These are phyloP conservation scores for Centropristis striata DNA, from an alignment of 2,113 vertebrate species.

Conservation along the genomic window DNA sequence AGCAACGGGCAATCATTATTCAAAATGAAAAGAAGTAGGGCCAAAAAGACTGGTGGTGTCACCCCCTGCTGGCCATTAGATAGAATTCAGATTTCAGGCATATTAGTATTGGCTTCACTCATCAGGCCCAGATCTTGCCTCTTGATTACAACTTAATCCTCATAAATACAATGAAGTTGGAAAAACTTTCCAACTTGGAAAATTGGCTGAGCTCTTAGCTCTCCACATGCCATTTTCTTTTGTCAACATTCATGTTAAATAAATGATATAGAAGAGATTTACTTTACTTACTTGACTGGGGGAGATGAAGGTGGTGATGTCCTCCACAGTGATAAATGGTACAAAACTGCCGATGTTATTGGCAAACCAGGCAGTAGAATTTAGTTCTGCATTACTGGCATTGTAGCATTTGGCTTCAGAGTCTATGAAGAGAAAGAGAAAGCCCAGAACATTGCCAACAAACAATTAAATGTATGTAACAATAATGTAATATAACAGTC, in stretches of 20 bases:
- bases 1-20: too few species aligned
- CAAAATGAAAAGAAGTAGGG: too few species aligned
- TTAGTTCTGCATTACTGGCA: conserved; percentile 60
- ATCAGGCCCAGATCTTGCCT: too few species aligned
- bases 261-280: background rate
- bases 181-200: too few species aligned
- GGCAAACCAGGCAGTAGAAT: conserved; percentile 74
- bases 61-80: too few species aligned
- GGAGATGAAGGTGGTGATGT: conserved; percentile 62
- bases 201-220: too few species aligned
- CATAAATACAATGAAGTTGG: too few species aligned
- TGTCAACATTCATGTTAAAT: background rate
- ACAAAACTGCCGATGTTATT: conserved; percentile 72
- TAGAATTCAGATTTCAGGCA: too few species aligned
- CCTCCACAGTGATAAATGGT: conserved; percentile 60
- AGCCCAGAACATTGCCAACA: background rate
- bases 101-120: too few species aligned
- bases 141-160: too few species aligned
- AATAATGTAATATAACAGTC: background rate
- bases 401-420: conserved; percentile 69
- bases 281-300: conserved; percentile 45
- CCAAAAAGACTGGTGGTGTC: too few species aligned
- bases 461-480: background rate
- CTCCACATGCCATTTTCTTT: too few species aligned
- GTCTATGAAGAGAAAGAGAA: conserved; percentile 20